These are phyloP conservation scores for Heterodera filipjevi DNA, from an alignment of 2,888 invertebrate genomes.

Conservation along the genomic window DNA sequence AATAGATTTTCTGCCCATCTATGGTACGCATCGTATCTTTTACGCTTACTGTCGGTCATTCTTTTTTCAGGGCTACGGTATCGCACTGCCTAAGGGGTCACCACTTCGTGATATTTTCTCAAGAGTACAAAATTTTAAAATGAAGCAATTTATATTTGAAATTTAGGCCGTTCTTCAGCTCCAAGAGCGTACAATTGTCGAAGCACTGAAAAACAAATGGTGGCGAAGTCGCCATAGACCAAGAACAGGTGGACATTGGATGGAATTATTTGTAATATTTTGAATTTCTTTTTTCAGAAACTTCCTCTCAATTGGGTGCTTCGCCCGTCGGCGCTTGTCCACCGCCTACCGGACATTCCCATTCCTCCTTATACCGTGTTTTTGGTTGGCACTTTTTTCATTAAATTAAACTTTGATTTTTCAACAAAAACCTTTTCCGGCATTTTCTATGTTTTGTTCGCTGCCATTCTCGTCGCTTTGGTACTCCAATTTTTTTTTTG, in stretches of 20 bases:
- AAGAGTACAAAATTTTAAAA: conserved; percentile 47
- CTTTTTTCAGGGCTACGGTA: conserved; percentile 63
- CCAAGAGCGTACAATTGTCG: conserved; percentile 62
- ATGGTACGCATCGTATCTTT: too few relatives aligned
- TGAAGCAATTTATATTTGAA: neutral
- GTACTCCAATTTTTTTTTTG: neutral
- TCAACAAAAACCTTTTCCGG: conserved; percentile 21
- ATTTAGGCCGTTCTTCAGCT: conserved; percentile 55
- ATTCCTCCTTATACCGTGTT: conserved; percentile 44
- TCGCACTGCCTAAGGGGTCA: conserved; percentile 64
- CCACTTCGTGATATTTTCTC: conserved; percentile 60
- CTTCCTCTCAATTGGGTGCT: neutral
- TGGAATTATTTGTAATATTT: neutral
- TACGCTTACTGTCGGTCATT: neutral
- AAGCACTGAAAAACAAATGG: conserved; percentile 64
- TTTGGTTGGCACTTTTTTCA: conserved; percentile 33
- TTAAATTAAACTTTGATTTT: neutral
- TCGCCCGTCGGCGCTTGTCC: conserved; percentile 33
- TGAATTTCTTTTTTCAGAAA: neutral
- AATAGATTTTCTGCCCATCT: too few relatives aligned
- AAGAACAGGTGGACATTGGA: neutral
- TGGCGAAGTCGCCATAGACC: conserved; percentile 49
- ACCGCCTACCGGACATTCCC: conserved; percentile 22
- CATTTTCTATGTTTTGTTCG: conserved; percentile 60
- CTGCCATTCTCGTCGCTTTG: conserved; percentile 56